Conservation (phyloP, 2,888 invertebrate species). For the Acanthoscelides obtectus region DNA sequence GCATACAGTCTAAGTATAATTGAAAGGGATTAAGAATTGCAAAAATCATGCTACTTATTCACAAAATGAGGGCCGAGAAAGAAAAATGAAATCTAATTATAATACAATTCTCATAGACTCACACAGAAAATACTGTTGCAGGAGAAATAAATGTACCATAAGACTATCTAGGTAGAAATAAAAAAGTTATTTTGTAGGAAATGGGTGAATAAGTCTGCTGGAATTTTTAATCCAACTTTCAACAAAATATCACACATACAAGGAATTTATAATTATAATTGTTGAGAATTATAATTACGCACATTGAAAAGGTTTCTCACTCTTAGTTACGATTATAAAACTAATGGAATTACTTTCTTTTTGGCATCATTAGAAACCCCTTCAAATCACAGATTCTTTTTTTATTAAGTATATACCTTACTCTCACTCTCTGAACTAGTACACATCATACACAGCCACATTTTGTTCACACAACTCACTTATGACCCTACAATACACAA, state of each 20-base stretch:
- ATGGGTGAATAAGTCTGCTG: not conserved
- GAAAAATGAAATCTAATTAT: not conserved
- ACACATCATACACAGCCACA: not conserved
- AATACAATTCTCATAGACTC: not conserved
- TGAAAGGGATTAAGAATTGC: not conserved
- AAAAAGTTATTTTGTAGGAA: not conserved
- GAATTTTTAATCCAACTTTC: not conserved
- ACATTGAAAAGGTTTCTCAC: constrained; percentile 42
- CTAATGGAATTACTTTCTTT: constrained; percentile 27
- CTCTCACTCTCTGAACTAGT: not conserved
- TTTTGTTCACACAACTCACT: not conserved
- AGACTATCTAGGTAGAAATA: not conserved
- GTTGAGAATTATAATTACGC: constrained; percentile 40
- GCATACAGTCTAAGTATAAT: constrained; percentile 5
- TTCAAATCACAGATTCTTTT: constrained; percentile 50
- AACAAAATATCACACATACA: constrained; percentile 42
- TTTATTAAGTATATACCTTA: constrained; percentile 1
- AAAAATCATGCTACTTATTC: not conserved
- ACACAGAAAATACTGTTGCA: not conserved
- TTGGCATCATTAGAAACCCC: constrained; percentile 46
- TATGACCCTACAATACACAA: not conserved
- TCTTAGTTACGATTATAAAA: constrained; percentile 18
- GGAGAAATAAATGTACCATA: too few species aligned
- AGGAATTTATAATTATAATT: constrained; percentile 42
- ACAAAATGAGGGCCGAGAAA: not conserved